phyloP scores from a whole-genome alignment of 2,113 vertebrate species.

The Pedetes capensis region DNA sequence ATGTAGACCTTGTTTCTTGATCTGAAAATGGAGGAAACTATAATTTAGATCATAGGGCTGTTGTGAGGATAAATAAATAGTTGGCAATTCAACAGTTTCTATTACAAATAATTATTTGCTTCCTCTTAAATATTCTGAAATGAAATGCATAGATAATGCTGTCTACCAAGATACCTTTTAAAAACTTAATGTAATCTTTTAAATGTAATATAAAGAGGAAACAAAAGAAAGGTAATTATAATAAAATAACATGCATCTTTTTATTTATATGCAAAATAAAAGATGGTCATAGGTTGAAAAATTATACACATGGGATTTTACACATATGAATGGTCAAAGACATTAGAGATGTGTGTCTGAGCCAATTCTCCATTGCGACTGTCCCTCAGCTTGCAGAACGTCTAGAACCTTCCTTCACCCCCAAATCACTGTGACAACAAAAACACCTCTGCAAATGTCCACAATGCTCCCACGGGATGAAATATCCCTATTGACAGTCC shows the following conservation, averaged over 20 bases:
- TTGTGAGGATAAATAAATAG: neutral
- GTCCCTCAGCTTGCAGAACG: neutral
- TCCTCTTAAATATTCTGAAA: neutral
- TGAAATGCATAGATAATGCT: neutral
- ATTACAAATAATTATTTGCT: neutral
- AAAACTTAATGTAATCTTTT: neutral
- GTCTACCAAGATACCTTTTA: neutral
- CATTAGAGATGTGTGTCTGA: neutral
- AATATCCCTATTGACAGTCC: neutral
- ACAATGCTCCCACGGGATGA: neutral
- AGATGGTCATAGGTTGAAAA: neutral
- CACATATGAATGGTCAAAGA: neutral
- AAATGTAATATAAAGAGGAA: neutral
- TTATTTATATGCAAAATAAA: neutral
- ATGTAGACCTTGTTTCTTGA: neutral
- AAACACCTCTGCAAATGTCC: neutral
- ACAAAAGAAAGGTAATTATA: neutral
- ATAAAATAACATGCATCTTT: neutral
- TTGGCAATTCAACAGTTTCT: neutral
- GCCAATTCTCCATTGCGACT: neutral
- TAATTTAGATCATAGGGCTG: neutral
- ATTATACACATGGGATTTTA: neutral
- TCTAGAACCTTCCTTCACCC: neutral
- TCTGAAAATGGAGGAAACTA: neutral
- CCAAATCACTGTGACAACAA: neutral